Conservation (phyloP, 2,888 invertebrate genomes). For the Eristalis tenax region DNA sequence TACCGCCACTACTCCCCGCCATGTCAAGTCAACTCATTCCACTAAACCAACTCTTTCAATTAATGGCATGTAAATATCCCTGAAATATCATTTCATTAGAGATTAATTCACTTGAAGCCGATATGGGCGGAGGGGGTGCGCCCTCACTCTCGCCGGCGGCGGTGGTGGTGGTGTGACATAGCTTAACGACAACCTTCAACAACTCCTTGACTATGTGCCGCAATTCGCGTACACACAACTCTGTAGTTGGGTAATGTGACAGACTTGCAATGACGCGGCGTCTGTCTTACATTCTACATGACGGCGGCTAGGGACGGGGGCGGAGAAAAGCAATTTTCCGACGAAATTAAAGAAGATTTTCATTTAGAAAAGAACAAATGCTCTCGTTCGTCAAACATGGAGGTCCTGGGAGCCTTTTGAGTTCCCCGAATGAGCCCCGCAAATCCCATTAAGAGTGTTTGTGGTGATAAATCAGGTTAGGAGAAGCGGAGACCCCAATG, state of each 20-base stretch:
- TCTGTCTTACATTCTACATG: conserved; percentile 23
- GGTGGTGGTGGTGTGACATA: not conserved
- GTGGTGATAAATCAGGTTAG: conserved; percentile 49
- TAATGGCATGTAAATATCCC: conserved; percentile 54
- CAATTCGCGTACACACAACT: conserved; percentile 50
- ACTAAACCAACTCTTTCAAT: conserved; percentile 53
- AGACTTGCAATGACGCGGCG: conserved; percentile 34
- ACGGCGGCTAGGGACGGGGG: not conserved
- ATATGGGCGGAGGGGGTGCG: not conserved
- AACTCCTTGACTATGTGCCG: conserved; percentile 16
- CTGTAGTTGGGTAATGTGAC: conserved; percentile 3
- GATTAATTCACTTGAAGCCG: conserved; percentile 37
- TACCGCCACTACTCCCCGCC: conserved; percentile 3
- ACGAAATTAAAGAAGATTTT: conserved; percentile 18
- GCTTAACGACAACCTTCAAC: conserved; percentile 7
- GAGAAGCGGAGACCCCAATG: not conserved
- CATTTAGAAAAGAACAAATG: not conserved
- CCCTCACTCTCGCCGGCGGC: not conserved
- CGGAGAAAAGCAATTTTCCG: conserved; percentile 44
- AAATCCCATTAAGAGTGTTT: conserved; percentile 61
- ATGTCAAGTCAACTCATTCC: conserved; percentile 40
- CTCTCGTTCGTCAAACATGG: conserved; percentile 15
- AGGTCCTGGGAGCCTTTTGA: conserved; percentile 17
- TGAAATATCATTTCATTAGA: conserved; percentile 53
- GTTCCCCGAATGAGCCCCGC: conserved; percentile 14